A percentile compares a stretch with the other conserved stretches of the same genome.
Conservation (phyloP, 2,797 vertebrate species). For the Lacerta agilis region DNA sequence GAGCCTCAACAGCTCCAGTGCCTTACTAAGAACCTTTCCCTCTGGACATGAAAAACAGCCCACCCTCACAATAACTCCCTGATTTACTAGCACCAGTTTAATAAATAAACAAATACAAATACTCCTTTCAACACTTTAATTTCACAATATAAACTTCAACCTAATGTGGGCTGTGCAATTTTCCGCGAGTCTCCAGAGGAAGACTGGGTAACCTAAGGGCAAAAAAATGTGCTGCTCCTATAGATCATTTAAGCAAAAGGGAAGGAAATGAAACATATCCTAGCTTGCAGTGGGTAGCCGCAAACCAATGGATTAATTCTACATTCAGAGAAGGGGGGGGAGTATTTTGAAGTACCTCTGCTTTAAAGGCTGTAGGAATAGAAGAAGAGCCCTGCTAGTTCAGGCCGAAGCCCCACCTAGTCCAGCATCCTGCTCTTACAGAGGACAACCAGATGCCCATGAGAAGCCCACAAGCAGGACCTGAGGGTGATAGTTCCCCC, state of each 20-base stretch:
- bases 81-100: background rate
- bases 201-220: background rate
- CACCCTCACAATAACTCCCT: background rate
- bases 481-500: too few species aligned
- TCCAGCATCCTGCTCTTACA: too few species aligned
- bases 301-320: background rate
- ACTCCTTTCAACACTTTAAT: background rate
- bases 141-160: background rate
- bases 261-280: background rate
- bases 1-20: too few species aligned
- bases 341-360: background rate
- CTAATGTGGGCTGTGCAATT: background rate
- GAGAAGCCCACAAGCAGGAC: too few species aligned
- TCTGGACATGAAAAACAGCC: background rate
- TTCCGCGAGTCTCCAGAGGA: background rate
- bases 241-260: background rate
- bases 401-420: too few species aligned
- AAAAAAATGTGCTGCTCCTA: background rate
- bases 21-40: background rate
- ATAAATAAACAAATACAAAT: too few species aligned
- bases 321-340: too few species aligned
- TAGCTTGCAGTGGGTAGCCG: background rate
- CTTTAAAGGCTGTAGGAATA: too few species aligned
- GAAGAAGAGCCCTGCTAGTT: too few species aligned
- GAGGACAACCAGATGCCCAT: too few species aligned